Evolutionary conservation across 1,140 invertebrate genomes (phyloP), one percentile per base, ranked within the genome.

Genomic region (Drosophila nigrodunni): DNA sequence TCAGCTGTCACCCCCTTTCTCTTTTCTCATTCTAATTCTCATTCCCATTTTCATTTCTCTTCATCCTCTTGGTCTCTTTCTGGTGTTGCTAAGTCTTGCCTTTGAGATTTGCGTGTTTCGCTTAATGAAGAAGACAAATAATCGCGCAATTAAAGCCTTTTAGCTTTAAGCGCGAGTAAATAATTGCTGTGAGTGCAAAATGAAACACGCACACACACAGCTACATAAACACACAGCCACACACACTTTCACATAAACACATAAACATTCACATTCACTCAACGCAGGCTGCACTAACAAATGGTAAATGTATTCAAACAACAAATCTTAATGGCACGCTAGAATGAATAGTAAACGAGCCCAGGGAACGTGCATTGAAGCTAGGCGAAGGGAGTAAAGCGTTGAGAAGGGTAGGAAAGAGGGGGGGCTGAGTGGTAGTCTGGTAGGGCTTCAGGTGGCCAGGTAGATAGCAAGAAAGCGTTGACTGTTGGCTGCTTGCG

Each of bases 141-240:
- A 91, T 91, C 88, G 88, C 76, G 83, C 88, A 91, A 91, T 91
- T 91, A 91, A 91, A 91, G 88, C 88, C 88, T 91, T 91, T 91
- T 91, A 91, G 88, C 88, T 87, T 88, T 89, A 91, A 91, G 88
- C 83, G 81, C 88, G 77, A 76, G 83, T 91, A 91, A 91, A 91
- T 91, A 91, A 91, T 91, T 91, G 88, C 87, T 90, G 80, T 78
- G 88, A 90, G 87, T 90, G 86, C 85, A 90, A 74, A 89, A 76
- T 72, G 76, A 72, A 72, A 75, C 74, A 60, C 78, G 60, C 70
- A 71, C 52, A 80, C 82, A 78, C 59, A 64, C 59, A 69, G 15
- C 43, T 18, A 55, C 15, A 43, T n/a, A 35, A 34, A 41, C 30
- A 65, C 46, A 54, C 46, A 68, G 18, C 1, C 46, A n/a, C 44